These are phyloP conservation scores for Ellobius talpinus DNA, from an alignment of 2,113 vertebrate genomes.

Conservation along the genomic window DNA sequence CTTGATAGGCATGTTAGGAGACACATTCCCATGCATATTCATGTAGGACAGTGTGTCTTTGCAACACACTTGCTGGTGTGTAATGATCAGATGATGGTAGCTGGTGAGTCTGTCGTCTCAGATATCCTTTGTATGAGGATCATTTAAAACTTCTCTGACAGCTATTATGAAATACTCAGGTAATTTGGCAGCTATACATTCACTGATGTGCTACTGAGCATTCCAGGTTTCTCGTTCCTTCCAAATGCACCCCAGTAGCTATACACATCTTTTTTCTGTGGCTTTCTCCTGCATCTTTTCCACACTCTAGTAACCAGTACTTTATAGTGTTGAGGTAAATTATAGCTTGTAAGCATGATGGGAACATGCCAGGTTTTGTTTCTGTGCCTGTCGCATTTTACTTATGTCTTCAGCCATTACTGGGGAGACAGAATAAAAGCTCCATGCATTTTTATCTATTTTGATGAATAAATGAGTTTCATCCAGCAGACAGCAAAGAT, in stretches of 20 bases:
- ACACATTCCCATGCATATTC: not conserved
- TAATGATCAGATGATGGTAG: too few relatives aligned
- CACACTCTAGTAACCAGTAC: not conserved
- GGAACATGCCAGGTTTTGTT: not conserved
- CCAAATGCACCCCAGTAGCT: not conserved
- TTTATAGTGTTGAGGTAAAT: not conserved
- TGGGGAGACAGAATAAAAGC: not conserved
- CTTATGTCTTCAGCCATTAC: not conserved
- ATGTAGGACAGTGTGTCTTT: not conserved
- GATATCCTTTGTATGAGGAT: not conserved
- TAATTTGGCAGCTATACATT: not conserved
- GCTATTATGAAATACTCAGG: not conserved
- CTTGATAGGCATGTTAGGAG: not conserved
- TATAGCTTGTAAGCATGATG: not conserved
- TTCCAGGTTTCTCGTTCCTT: not conserved
- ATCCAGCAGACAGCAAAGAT: not conserved
- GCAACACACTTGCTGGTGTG: too few relatives aligned
- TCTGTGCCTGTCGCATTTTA: not conserved
- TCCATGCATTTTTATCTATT: not conserved
- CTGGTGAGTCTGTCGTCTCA: not conserved
- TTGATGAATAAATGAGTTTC: not conserved
- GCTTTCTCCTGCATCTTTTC: not conserved
- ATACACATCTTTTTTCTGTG: not conserved
- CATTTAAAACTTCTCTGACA: not conserved
- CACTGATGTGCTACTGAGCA: not conserved